Evolutionary conservation across 2,888 invertebrate species (phyloP).

Genomic region (Kuschelorhynchus macadamiae): DNA sequence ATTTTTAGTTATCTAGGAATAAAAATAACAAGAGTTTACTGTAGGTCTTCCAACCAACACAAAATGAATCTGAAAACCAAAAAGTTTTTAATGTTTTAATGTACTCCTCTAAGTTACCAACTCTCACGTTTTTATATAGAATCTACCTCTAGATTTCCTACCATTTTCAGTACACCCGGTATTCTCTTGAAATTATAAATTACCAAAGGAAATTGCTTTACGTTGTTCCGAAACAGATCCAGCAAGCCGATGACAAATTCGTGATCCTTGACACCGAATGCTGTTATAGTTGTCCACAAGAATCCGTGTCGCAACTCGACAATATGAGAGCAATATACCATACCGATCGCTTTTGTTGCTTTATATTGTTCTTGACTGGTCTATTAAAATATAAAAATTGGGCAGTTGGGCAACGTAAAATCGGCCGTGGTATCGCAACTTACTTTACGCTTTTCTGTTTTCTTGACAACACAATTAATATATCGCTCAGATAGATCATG

Average conservation of each 20-base stretch:
- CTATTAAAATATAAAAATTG: conserved; percentile 42
- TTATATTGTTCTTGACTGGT: conserved; percentile 40
- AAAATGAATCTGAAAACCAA: too few relatives aligned
- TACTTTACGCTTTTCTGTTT: conserved; percentile 42
- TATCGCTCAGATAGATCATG: conserved; percentile 40
- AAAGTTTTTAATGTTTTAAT: too few relatives aligned
- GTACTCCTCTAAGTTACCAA: too few relatives aligned
- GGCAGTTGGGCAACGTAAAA: conserved; percentile 37
- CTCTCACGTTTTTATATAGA: too few relatives aligned
- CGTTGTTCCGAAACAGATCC: neutral
- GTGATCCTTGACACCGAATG: conserved; percentile 41
- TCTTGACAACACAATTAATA: conserved; percentile 49
- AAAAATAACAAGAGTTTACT: too few relatives aligned
- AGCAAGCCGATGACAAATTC: conserved; percentile 42
- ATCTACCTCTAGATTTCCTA: too few relatives aligned
- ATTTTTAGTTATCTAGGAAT: too few relatives aligned
- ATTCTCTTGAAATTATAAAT: too few relatives aligned
- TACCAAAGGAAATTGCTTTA: neutral
- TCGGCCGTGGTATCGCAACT: conserved; percentile 34
- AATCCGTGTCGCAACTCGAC: conserved; percentile 24
- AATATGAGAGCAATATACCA: conserved; percentile 24
- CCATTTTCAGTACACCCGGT: too few relatives aligned
- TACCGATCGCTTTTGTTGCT: conserved; percentile 31
- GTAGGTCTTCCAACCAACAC: too few relatives aligned
- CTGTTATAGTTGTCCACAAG: conserved; percentile 36